Evolutionary conservation across 1,140 invertebrate genomes (phyloP), one percentile per base, ranked within the genome.

Genomic region (Subanguina moxae): DNA sequence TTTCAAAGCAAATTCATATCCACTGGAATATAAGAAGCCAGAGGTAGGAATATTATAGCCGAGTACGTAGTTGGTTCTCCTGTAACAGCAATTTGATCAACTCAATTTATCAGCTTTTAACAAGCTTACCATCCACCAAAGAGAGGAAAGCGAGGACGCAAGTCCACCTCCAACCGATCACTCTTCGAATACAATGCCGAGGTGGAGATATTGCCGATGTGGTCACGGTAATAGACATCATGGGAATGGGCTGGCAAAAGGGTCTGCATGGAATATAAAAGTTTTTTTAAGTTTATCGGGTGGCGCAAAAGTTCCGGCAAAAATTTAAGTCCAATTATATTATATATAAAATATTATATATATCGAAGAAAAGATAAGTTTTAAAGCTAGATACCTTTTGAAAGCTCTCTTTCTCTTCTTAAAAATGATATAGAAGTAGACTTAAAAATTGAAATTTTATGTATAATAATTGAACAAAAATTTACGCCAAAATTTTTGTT

Each of bases 171-270:
- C 19, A 97, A 91, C 42, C 91, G 90, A 82, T 97, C 93, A 15
- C 64, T 25, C 13, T 68, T 58, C 0, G 90, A 81, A 74, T 89
- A 87, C 83, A 97, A 89, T 82, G 93, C 90, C 0, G 93, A 97
- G 7, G 95, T 99, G 1, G 94, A 97, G 80, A 99, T 98, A 83
- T 99, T 99, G 27, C 96, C 96, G 84, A 99, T 98, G 74, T 94
- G 93, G 84, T 99, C 96, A 28, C 93, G 86, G 80, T 94, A 95
- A 82, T 94, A 94, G 70, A 94, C 91, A 76, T 96, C 92, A 63
- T 88, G 87, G 13, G 92, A 90, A 0, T 92, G 88, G 17, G 92
- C 90, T 13, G 94, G 94, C 21, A 98, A 84, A 65, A 93, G 84
- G 0, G 94, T 97, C 85, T 88, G n/a, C n/a, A n/a, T n/a, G n/a